Evolutionary conservation across 2,888 invertebrate species (phyloP).

Genomic region (Dinocampus coccinellae): DNA sequence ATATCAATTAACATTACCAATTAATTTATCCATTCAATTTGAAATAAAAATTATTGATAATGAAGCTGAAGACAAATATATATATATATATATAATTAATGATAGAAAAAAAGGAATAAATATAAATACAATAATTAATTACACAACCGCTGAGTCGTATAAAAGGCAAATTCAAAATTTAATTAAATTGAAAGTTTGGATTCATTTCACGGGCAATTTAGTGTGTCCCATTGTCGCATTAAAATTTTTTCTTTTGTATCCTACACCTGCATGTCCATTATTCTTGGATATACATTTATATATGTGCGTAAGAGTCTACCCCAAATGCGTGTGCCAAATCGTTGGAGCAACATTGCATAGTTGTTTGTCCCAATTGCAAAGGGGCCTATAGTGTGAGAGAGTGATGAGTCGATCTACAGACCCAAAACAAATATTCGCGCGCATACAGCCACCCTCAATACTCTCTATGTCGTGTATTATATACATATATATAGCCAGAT

Average conservation of each 20-base stretch:
- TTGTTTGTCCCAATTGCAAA: constrained; percentile 15
- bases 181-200: constrained; percentile 57
- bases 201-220: constrained; percentile 57
- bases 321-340: constrained; percentile 40
- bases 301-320: constrained; percentile 11
- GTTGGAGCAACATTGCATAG: constrained; percentile 27
- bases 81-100: neutral
- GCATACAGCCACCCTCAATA: constrained; percentile 38
- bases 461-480: neutral
- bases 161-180: constrained; percentile 54
- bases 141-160: neutral
- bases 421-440: constrained; percentile 61
- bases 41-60: neutral
- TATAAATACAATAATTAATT: neutral
- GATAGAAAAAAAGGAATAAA: neutral
- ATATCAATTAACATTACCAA: neutral
- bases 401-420: constrained; percentile 35
- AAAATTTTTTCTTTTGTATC: constrained; percentile 29
- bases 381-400: constrained; percentile 24
- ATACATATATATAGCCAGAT: neutral
- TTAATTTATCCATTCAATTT: neutral
- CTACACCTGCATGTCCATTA: constrained; percentile 63
- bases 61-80: too few species aligned
- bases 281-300: constrained; percentile 34
- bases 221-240: constrained; percentile 31